These are phyloP conservation scores for Coregonus ussuriensis DNA, from an alignment of 2,797 vertebrate species.

Conservation along the genomic window DNA sequence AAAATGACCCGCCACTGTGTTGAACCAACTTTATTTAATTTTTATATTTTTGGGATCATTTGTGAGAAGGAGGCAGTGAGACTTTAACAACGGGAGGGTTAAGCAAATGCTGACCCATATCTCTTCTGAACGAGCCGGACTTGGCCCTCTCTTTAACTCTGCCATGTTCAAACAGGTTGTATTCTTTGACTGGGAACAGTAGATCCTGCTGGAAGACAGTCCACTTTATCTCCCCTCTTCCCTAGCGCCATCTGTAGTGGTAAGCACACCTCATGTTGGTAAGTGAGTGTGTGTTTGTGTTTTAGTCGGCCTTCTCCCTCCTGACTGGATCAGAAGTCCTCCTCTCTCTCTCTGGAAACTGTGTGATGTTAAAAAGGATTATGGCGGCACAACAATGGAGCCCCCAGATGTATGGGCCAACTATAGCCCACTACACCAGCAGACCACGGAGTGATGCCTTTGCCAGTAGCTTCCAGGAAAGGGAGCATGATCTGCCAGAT, in stretches of 20 bases:
- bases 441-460: neutral
- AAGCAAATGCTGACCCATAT: neutral
- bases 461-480: neutral
- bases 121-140: neutral
- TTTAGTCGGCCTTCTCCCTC: neutral
- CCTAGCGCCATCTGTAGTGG: constrained; percentile 27
- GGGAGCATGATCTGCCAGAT: neutral
- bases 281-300: constrained; percentile 6
- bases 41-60: too few species aligned
- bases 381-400: neutral
- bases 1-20: too few species aligned
- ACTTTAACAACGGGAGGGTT: too few species aligned
- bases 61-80: too few species aligned
- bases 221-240: neutral
- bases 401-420: neutral
- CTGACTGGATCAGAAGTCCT: neutral
- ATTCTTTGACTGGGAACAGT: neutral
- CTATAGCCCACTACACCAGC: neutral
- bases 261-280: neutral
- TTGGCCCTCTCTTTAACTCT: constrained; percentile 7
- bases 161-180: neutral
- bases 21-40: too few species aligned
- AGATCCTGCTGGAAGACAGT: neutral
- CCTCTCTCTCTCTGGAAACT: neutral
- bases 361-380: constrained; percentile 5